Percentiles rank a stretch among this genome's conserved stretches.
Evolutionary conservation across 2,113 vertebrate species (phyloP).

Genomic region (Opisthocomus hoazin): DNA sequence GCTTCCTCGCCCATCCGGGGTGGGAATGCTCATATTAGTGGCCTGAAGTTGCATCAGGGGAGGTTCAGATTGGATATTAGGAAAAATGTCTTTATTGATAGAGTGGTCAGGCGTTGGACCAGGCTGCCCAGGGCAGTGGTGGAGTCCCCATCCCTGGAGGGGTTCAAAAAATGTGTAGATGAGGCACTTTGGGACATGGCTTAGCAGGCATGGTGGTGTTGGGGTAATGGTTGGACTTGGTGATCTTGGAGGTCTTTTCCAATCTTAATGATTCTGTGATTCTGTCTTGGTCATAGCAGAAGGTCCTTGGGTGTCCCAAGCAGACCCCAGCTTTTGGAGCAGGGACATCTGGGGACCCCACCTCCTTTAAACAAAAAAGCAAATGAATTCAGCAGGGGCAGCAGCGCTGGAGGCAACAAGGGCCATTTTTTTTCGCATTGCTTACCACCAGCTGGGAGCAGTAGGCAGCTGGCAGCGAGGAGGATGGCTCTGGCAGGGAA

Average conservation of each 20-base stretch:
- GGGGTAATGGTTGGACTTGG: too few relatives aligned
- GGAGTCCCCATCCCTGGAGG: too few relatives aligned
- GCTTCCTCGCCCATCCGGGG: fast-evolving
- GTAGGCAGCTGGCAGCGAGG: not conserved
- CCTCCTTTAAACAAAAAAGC: not conserved
- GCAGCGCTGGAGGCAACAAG: not conserved
- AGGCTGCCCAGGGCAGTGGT: too few relatives aligned
- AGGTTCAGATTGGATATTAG: too few relatives aligned
- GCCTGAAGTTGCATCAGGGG: too few relatives aligned
- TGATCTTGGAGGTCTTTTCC: too few relatives aligned
- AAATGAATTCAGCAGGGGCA: not conserved
- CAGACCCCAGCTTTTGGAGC: not conserved
- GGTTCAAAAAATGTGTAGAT: too few relatives aligned
- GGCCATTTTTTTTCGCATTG: not conserved
- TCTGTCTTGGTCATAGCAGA: not conserved
- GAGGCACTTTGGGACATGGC: too few relatives aligned
- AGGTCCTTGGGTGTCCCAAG: not conserved
- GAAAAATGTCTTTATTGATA: too few relatives aligned
- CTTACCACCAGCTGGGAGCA: not conserved
- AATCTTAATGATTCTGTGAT: too few relatives aligned
- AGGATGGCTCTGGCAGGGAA: not conserved
- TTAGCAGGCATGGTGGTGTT: too few relatives aligned
- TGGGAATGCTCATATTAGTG: fast-evolving
- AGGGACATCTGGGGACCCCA: not conserved
- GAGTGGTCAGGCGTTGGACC: too few relatives aligned